Evolutionary conservation across 2,797 vertebrate species (phyloP), one percentile per base, ranked within the genome.

Genomic region (Myripristis jacobus): DNA sequence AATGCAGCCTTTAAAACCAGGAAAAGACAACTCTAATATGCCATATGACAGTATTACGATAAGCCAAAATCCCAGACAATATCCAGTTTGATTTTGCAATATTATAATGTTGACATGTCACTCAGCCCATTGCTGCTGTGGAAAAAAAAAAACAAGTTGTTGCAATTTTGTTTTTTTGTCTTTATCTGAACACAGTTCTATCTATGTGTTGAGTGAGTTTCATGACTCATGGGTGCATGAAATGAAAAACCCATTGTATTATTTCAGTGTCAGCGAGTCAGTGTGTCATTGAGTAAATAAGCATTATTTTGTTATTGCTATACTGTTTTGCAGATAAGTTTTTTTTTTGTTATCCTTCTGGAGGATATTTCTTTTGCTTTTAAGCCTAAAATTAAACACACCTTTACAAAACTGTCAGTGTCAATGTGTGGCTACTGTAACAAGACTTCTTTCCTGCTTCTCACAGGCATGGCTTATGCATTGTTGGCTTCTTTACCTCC

Each of bases 401-500:
- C 6, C 11, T 19, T 46, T 44, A 46, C 21, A 48, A 43, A 54
- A 12, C 44, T 25, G 21, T 38, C 22, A 38, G 3, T 54, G 44
- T n/a, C 5, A n/a, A 29, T 29, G 44, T 47, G 18, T n/a, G 44
- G 57, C 16, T 12, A 44, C 22, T 43, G 50, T 44, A 34, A 36
- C 22, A 58, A 29, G 48, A 27, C 24, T 1, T 48, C 0, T 70
- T 61, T 2, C 63, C 18, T 52, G 10, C 24, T 15, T 36, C 66
- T 58, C 73, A 31, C 79, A 99, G 98, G 96, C 47, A 94, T 99
- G 86, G 98, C 98, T 4, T 99, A 99, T 10, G 96, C 97, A 0
- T 91, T 99, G 76, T 85, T 99, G 86, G 97, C 98, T 0, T 97
- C 97, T 11, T 86, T 99, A 70, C 97, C 97, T 0, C 95, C 97